Conservation (phyloP, 2,113 vertebrate genomes). For the Balaeniceps rex region DNA sequence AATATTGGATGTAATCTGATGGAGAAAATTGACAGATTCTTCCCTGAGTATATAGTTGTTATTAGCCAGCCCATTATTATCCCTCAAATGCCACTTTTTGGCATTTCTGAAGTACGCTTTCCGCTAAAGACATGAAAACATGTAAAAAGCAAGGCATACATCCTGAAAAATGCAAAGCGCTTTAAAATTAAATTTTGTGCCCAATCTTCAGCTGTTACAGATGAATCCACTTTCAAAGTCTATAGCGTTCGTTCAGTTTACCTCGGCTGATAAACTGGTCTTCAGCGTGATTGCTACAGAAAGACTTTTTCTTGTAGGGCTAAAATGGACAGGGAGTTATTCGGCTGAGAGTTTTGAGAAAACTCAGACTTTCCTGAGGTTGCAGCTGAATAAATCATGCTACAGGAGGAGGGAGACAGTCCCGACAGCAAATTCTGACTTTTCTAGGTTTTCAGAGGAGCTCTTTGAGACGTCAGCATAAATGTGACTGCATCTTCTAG, state of each 20-base stretch:
- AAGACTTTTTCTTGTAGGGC: background rate
- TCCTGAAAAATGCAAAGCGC: background rate
- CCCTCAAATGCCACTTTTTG: background rate
- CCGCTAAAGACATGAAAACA: background rate
- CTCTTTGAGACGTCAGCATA: accelerated
- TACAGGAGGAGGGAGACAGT: background rate
- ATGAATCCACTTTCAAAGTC: background rate
- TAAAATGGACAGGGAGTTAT: background rate
- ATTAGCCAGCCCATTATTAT: background rate
- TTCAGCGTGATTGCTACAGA: background rate
- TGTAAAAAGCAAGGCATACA: background rate
- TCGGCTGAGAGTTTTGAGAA: background rate
- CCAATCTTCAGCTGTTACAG: background rate
- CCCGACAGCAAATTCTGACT: background rate
- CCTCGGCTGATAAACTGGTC: background rate
- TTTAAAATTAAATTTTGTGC: background rate
- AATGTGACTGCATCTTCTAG: background rate
- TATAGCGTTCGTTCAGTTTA: accelerated
- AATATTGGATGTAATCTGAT: background rate
- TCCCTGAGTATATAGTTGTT: background rate
- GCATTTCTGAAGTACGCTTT: background rate
- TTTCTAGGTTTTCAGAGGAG: background rate
- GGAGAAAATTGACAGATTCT: background rate
- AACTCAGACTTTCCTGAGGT: background rate
- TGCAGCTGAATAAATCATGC: background rate